Base-by-base conservation (phyloP, 2,888 invertebrate genomes). In the Deilephila elpenor region DNA sequence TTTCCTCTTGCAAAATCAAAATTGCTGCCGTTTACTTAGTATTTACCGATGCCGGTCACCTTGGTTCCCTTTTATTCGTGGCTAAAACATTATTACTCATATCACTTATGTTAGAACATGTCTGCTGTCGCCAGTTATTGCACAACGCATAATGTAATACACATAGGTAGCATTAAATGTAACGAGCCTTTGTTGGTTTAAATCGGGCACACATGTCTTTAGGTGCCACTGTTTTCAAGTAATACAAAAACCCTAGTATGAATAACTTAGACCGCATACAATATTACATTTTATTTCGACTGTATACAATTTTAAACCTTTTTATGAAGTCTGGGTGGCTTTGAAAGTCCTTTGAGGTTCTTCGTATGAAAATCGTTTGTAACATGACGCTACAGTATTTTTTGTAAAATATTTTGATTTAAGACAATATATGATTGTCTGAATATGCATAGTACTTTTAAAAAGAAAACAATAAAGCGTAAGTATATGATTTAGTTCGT, bases 21-120 rank as follows among this genome's bases (percentile, higher is more conserved):
- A 51, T 67, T 44, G 59, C 67, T 37, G n/a, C 59, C 44, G 29
- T 44, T 73, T 64, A 67, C 44, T 67, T 32, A 37, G 44, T 56
- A 62, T 37, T 72, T 67, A 67, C 64, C 29, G 56, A 73, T 56
- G 59, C 25, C 67, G 72, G 56, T 73, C 72, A 67, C 72, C 72
- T 73, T 73, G 72, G 37, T 73, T 73, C 72, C 72, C 64, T 73
- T 73, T 73, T 67, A 67, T 67, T 56, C 37, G 14, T 44, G 20
- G 17, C 34, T 32, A 62, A 62, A 64, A 56, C 34, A 62, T 53
- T 14, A 61, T 32, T 20, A 72, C 17, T 53, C 25, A 59, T 72
- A 62, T 34, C 60, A 56, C 61, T 56, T 53, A 72, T 11, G 72
- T 34, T 32, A 71, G 44, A 37, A 34, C 59, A 62, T 34, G 32